Evolutionary conservation across 2,113 vertebrate species (phyloP).

Genomic region (Chitala chitala): DNA sequence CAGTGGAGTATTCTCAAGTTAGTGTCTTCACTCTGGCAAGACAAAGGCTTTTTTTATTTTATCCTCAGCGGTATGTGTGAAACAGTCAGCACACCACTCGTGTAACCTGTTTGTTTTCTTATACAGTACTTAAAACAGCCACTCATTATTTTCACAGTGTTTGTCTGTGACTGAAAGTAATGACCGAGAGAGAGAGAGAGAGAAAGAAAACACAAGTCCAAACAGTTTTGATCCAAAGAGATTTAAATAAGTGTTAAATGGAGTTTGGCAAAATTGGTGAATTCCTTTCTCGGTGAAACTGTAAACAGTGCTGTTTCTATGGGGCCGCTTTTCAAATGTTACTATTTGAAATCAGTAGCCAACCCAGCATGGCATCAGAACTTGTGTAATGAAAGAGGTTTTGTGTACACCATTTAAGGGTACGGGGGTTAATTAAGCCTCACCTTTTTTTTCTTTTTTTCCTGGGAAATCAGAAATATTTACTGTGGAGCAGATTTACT

Average conservation of each 20-base stretch:
- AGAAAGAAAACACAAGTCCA: background rate
- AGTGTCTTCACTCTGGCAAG: background rate
- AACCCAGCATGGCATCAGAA: background rate
- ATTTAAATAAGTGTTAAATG: constrained; percentile 12
- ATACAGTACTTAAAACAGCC: background rate
- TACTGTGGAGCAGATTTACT: too few relatives aligned
- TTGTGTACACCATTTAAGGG: background rate
- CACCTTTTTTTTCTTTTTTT: background rate
- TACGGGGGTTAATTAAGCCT: background rate
- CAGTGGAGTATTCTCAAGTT: background rate
- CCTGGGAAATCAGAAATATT: background rate
- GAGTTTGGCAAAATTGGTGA: constrained; percentile 8
- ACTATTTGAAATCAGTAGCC: background rate
- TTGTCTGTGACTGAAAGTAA: background rate
- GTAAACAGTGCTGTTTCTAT: constrained; percentile 8
- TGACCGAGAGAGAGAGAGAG: too few relatives aligned
- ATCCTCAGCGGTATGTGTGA: background rate
- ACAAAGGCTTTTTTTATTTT: background rate
- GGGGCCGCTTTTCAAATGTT: background rate
- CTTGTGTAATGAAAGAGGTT: background rate
- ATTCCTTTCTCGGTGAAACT: constrained; percentile 1
- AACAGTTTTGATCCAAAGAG: background rate
- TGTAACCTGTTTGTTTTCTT: constrained; percentile 5
- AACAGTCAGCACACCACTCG: background rate
- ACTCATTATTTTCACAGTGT: background rate